Conservation (phyloP, 2,797 vertebrate species). For the Protosalanx chinensis region DNA sequence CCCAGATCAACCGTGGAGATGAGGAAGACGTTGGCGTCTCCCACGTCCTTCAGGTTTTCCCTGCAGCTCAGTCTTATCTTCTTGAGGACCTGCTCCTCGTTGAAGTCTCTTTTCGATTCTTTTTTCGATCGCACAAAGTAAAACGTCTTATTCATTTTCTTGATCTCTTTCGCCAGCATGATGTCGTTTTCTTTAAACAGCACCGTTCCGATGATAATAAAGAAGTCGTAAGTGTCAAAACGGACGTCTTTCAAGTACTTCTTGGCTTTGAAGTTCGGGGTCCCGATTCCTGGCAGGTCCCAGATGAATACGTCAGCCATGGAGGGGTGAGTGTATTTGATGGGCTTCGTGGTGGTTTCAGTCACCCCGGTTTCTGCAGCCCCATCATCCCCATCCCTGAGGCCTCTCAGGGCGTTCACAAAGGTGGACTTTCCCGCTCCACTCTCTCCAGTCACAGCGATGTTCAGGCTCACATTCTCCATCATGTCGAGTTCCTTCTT, state of each 20-base stretch:
- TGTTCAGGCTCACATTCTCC: slow-evolving; percentile 32
- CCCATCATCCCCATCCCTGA: slow-evolving; percentile 35
- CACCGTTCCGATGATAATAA: slow-evolving; percentile 59
- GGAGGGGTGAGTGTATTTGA: slow-evolving; percentile 58
- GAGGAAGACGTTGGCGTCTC: slow-evolving; percentile 62
- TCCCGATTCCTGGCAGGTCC: slow-evolving; percentile 75
- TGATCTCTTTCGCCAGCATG: slow-evolving; percentile 60
- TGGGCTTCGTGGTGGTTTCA: slow-evolving; percentile 37
- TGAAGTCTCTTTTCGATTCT: slow-evolving; percentile 64
- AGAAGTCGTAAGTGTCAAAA: slow-evolving; percentile 70
- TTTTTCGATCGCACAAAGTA: slow-evolving; percentile 73
- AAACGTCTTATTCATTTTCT: slow-evolving; percentile 63
- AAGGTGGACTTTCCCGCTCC: slow-evolving; percentile 43
- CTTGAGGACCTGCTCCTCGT: slow-evolving; percentile 35
- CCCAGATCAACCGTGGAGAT: slow-evolving; percentile 58
- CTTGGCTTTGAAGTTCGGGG: slow-evolving; percentile 60
- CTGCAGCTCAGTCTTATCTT: slow-evolving; percentile 54
- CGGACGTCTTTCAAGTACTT: slow-evolving; percentile 66
- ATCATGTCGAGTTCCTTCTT: slow-evolving; percentile 17
- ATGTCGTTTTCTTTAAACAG: slow-evolving; percentile 62
- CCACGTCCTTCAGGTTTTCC: slow-evolving; percentile 31
- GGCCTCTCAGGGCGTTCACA: slow-evolving; percentile 31
- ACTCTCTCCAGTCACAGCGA: slow-evolving; percentile 30
- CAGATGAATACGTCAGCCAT: slow-evolving; percentile 66
- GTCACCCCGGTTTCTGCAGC: slow-evolving; percentile 39